Percentiles rank a stretch among this genome's conserved stretches.
These are phyloP conservation scores for Agrochola macilenta DNA, from an alignment of 2,888 invertebrate species.

Conservation along the genomic window DNA sequence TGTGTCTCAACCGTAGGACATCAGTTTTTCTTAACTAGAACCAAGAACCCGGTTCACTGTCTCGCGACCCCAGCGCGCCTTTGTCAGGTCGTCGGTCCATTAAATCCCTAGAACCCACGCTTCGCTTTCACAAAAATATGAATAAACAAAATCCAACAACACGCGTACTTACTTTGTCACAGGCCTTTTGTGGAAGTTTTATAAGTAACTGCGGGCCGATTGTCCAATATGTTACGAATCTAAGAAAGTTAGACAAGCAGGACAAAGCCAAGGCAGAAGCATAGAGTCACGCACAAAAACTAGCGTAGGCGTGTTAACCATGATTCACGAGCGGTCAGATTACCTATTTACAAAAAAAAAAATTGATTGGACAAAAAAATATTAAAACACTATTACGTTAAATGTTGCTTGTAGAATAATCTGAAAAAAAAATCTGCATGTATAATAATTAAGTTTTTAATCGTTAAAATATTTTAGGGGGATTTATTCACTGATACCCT, in stretches of 20 bases:
- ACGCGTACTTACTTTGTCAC: constrained; percentile 15
- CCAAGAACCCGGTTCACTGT: not conserved
- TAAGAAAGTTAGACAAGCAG: constrained; percentile 26
- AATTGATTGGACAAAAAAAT: too few relatives aligned
- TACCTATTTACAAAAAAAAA: too few relatives aligned
- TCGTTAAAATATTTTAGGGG: too few relatives aligned
- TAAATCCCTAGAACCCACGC: not conserved
- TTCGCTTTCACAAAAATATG: constrained; percentile 30
- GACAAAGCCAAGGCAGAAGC: not conserved
- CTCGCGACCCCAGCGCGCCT: not conserved
- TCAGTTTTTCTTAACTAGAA: not conserved
- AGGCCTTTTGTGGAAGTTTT: constrained; percentile 40
- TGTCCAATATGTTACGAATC: constrained; percentile 27
- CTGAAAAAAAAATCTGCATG: too few relatives aligned
- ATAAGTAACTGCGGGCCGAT: constrained; percentile 14
- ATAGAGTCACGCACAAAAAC: constrained; percentile 20
- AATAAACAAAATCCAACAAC: constrained; percentile 29
- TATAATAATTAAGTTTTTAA: too few relatives aligned
- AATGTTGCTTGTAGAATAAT: too few relatives aligned
- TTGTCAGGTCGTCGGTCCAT: not conserved
- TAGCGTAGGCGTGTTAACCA: constrained; percentile 3
- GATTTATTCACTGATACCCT: too few relatives aligned
- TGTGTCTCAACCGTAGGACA: not conserved
- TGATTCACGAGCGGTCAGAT: too few relatives aligned
- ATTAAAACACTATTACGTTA: too few relatives aligned